Evolutionary conservation across 2,113 vertebrate species (phyloP).

Genomic region (Pimephales promelas): DNA sequence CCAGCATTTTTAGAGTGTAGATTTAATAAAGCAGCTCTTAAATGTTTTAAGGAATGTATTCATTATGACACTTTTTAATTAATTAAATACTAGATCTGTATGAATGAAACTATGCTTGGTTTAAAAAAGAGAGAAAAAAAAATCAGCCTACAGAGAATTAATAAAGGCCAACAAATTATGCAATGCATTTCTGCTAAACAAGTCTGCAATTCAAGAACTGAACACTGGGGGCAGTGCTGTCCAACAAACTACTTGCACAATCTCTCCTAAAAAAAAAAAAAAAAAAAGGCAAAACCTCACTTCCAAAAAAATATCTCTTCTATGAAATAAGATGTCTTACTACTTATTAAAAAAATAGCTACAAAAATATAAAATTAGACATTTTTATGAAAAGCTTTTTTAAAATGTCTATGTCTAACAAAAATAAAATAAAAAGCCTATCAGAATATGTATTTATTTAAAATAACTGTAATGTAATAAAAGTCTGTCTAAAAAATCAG

Average conservation of each 20-base stretch:
- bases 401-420: neutral
- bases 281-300: neutral
- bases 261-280: neutral
- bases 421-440: neutral
- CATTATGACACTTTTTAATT: neutral
- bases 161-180: slow-evolving; percentile 29
- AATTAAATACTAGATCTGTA: neutral
- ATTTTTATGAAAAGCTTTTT: neutral
- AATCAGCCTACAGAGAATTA: neutral
- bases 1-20: too few species aligned
- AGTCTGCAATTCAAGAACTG: slow-evolving; percentile 53
- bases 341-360: neutral
- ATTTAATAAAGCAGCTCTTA: neutral
- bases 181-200: slow-evolving; percentile 33
- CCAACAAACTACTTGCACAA: slow-evolving; percentile 44
- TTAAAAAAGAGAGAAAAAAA: neutral
- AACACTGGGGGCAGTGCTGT: slow-evolving; percentile 57
- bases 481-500: neutral
- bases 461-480: too few species aligned
- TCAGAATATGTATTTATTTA: neutral
- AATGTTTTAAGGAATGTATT: neutral
- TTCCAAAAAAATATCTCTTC: neutral
- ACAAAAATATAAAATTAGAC: neutral
- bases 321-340: neutral
- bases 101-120: neutral